Evolutionary conservation across 2,797 vertebrate genomes (phyloP).

Genomic region (Pelodytes ibericus): DNA sequence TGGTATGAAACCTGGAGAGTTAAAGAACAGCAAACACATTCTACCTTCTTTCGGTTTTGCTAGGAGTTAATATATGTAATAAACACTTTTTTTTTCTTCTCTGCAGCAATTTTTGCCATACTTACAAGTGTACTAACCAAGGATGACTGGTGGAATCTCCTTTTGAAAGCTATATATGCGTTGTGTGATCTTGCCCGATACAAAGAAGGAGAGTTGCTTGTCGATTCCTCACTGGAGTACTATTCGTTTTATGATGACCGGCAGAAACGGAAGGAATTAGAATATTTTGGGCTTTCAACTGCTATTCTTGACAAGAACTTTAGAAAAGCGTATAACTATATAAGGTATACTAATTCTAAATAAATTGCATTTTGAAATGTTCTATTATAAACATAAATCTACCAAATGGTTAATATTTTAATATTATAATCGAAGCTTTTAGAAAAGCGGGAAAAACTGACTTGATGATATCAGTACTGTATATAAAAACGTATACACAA

Average conservation of each 20-base stretch:
- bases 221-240: constrained; percentile 93
- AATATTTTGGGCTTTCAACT: constrained; percentile 92
- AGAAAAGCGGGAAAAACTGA: no score
- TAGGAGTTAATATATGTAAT: no score
- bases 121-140: constrained; percentile 88
- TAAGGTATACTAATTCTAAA: no score
- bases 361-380: no score
- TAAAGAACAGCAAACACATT: no score
- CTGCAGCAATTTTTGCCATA: constrained; percentile 75
- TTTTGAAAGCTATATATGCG: constrained; percentile 83
- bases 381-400: no score
- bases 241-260: constrained; percentile 95
- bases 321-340: constrained; percentile 94
- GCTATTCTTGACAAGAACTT: constrained; percentile 91
- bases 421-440: no score
- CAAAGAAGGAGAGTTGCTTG: constrained; percentile 89
- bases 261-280: constrained; percentile 89
- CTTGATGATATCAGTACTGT: no score
- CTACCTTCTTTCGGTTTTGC: no score
- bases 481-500: no score
- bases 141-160: constrained; percentile 96
- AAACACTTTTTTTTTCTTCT: constrained; percentile 3
- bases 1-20: no score
- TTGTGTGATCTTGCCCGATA: constrained; percentile 86
- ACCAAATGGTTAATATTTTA: no score